Evolutionary conservation across 2,113 vertebrate species (phyloP).

Genomic region (Oenanthe melanoleuca): DNA sequence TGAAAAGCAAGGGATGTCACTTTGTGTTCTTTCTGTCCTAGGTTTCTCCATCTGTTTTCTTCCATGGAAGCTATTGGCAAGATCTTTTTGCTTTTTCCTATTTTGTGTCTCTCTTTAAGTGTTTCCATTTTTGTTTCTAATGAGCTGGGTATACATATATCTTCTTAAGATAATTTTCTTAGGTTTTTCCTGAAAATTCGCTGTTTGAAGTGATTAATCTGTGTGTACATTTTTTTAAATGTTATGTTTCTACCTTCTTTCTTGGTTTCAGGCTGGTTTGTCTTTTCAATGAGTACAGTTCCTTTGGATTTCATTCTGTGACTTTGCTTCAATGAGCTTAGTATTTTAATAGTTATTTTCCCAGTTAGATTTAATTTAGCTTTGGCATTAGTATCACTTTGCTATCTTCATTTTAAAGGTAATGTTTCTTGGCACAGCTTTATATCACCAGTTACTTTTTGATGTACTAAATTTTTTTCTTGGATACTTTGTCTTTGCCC

Average conservation of each 20-base stretch:
- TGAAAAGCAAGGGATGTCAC: neutral
- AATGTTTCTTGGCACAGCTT: neutral
- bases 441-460: neutral
- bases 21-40: neutral
- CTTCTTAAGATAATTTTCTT: neutral
- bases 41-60: neutral
- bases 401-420: neutral
- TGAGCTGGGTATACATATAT: neutral
- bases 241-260: neutral
- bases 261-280: neutral
- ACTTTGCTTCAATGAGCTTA: neutral
- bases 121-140: neutral
- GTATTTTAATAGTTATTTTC: conserved; percentile 1
- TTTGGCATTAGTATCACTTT: neutral
- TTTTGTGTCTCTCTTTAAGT: neutral
- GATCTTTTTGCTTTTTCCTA: neutral
- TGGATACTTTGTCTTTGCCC: neutral
- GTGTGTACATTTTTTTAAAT: neutral
- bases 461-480: neutral
- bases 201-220: neutral
- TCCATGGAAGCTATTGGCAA: neutral
- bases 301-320: neutral
- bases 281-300: neutral
- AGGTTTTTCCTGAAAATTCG: neutral
- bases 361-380: neutral